phyloP scores from a whole-genome alignment of 2,797 vertebrate species.

The Artibeus jamaicensis region DNA sequence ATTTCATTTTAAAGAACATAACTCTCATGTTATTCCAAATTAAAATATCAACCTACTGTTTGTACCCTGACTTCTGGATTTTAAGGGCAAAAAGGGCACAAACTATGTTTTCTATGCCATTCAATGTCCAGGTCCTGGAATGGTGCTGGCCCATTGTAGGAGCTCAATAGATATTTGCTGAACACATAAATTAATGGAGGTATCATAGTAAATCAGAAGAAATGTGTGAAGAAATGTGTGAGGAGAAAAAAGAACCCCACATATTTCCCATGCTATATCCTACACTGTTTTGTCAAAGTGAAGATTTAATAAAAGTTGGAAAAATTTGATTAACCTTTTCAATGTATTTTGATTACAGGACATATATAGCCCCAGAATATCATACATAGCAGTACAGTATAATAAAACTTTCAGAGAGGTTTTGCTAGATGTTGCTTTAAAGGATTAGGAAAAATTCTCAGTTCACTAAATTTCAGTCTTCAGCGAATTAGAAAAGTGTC shows the following conservation, averaged over 20 bases:
- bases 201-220: background rate
- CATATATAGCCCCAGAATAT: conserved; percentile 41
- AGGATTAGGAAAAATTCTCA: conserved; percentile 62
- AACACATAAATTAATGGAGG: background rate
- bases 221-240: background rate
- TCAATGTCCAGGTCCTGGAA: background rate
- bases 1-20: background rate
- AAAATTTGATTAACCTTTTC: conserved; percentile 58
- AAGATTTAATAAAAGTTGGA: conserved; percentile 64
- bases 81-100: background rate
- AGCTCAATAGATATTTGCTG: background rate
- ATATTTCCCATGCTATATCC: conserved; percentile 2
- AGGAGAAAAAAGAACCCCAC: background rate
- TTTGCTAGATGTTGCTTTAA: conserved; percentile 53
- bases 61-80: background rate
- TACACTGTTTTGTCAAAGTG: background rate
- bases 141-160: background rate
- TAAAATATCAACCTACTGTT: background rate
- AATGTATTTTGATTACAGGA: conserved; percentile 64
- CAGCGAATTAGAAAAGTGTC: conserved; percentile 71
- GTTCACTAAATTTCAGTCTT: conserved; percentile 59
- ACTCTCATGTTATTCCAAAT: background rate
- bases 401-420: conserved; percentile 40
- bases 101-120: background rate
- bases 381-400: conserved; percentile 20